Base-by-base conservation (phyloP, 2,888 invertebrate species). In the Eutolmus rufibarbis region DNA sequence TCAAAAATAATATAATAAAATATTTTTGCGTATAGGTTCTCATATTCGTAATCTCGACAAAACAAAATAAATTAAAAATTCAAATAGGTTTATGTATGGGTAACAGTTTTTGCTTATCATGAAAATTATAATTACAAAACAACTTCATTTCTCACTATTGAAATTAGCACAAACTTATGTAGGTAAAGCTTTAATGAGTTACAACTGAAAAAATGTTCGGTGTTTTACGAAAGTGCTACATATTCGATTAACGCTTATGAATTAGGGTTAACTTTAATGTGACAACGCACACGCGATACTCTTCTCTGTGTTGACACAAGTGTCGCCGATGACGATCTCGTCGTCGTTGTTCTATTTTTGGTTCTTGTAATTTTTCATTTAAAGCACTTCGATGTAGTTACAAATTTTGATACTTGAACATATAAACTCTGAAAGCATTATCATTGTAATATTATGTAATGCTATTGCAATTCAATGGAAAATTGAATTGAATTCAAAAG, bases 281-380 rank as follows among this genome's bases (percentile, higher is more conserved):
- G 23, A 43, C 46, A 23, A 28, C 79, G 28, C 51, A 46, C 79
- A 79, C 23, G 51, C 79, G 66, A 79, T 31, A 8, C 31, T 79
- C 79, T 28, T 79, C 51, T 31, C 51, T 16, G 7, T 31, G 79
- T 79, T 79, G 46, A 51, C 79, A 79, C 79, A 79, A 79, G 79
- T 79, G 79, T 79, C 8, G 51, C 28, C 16, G 79, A 79, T 79
- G 79, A 79, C 51, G 79, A 31, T 51, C 51, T 23, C 31, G 46
- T 79, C 31, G 31, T 14, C 51, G 23, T 79, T 16, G 51, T 31
- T 79, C 79, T 79, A 51, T 79, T 51, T 79, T 79, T 79, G 79
- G 9, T 28, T 12, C 51, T 51, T 51, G 23, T 51, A 79, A 51
- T 31, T 46, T 43, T 79, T 51, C 79, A 19, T 57, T 23, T 57